Base-by-base conservation (phyloP, 2,888 invertebrate species). In the Limnephilus auricula region DNA sequence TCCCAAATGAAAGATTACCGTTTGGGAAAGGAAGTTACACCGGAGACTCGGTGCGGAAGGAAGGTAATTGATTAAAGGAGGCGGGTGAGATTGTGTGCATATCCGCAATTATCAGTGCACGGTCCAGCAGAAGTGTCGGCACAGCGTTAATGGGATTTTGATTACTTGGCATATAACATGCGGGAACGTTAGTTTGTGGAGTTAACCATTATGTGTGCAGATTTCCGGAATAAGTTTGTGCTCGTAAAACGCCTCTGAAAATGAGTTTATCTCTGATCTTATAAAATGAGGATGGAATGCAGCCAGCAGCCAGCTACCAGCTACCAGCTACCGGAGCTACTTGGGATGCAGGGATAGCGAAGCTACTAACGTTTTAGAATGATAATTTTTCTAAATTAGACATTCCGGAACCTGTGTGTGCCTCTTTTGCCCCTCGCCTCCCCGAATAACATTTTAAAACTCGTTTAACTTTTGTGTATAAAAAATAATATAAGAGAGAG, bases 81-180 rank as follows among this genome's bases (percentile, higher is more conserved):
- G 30, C 25, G 85, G 40, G 6, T 6, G 65, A 65, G 65, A 65
- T 65, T 45, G 12, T 84, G 37, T 85, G 45, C 65, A 65, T n/a
- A 65, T 65, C 65, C 65, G 65, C 65, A 65, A 65, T 65, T 18
- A 65, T 65, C 50, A 65, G 50, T 15, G 45, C 80, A 50, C 80
- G 80, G 45, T 89, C 65, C 79, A 45, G 89, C 15, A 37, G 89
- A 34, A 85, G 89, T 88, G 90, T 79, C 85, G 87, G 79, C 79
- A 50, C 34, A 65, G 88, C 86, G 92, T 91, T 93, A 93, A 93
- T 93, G 93, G 90, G 93, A 91, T 91, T 93, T 93, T 93, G 93
- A 93, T 93, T 91, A 93, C 91, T 91, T 45, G 90, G 88, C 92
- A 84, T 85, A 86, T 87, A 86, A 78, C 78, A 86, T 50, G 91